Evolutionary conservation across 2,888 invertebrate genomes (phyloP), one percentile per base, ranked within the genome.

Genomic region (Athripsodes cinereus): DNA sequence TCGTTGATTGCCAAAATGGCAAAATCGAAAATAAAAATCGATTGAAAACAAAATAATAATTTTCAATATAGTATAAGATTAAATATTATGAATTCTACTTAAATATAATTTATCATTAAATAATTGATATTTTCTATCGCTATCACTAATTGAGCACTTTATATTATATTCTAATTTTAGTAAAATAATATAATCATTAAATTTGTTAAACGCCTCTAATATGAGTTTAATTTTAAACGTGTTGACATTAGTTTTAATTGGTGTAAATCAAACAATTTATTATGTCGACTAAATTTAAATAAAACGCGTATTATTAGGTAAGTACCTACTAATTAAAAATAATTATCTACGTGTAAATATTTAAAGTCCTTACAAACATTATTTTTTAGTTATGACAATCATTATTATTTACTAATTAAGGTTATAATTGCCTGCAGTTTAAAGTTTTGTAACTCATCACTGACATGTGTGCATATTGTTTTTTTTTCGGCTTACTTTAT

Each of bases 1-100:
- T 56, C 53, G 52, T 19, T 40, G 40, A 40, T 16, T 40, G 40
- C 40, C 40, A 40, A n/a, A 2, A 13, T n/a, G 40, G 40, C 40
- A 16, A 40, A n/a, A 40, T 8, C 40, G 2, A n/a, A 40, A 40
- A 40, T 26, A 5, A 48, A 46, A 22, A 18, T 19, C 44, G 31
- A 53, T 22, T 48, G 10, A 52, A 26, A 52, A 51, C 18, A 16
- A 13, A 40, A n/a, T 8, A 40, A n/a, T 40, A 40, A 13, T n/a
- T 5, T 13, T 40, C 3, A 5, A 3, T 40, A 40, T 40, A 40
- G 40, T 8, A 8, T n/a, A 13, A 40, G 13, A 40, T 40, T 8
- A 40, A n/a, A 13, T 40, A 8, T 2, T 8, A 53, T 40, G 2
- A 40, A 53, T 35, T 40, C 35, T 40, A n/a, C 5, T 40, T n/a